These are phyloP conservation scores for Bothrops jararaca DNA, from an alignment of 2,113 vertebrate species.

Conservation along the genomic window DNA sequence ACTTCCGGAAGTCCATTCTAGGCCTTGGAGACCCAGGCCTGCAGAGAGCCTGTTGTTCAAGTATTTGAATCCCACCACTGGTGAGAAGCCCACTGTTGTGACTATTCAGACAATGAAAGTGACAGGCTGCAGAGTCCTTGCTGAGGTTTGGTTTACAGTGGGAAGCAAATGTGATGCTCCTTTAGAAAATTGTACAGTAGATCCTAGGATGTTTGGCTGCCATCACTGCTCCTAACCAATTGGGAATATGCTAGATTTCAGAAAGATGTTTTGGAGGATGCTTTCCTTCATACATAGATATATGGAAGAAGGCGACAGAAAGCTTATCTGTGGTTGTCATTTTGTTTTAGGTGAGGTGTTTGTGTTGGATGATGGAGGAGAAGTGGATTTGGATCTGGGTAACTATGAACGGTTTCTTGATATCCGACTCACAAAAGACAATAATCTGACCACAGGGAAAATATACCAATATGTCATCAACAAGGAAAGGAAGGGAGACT, in stretches of 20 bases:
- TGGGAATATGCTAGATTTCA: not conserved
- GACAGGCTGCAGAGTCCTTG: not conserved
- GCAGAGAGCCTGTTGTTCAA: too few relatives aligned
- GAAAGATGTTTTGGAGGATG: not conserved
- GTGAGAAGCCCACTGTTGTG: not conserved
- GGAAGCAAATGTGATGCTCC: not conserved
- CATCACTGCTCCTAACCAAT: not conserved
- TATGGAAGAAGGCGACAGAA: not conserved
- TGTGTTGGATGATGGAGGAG: slow-evolving; percentile 93
- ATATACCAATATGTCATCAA: slow-evolving; percentile 97
- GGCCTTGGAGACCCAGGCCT: too few relatives aligned
- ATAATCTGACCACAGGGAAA: slow-evolving; percentile 97
- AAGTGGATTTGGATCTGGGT: slow-evolving; percentile 94
- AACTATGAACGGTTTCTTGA: slow-evolving; percentile 97
- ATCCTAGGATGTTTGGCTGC: not conserved
- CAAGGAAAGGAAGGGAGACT: slow-evolving; percentile 94
- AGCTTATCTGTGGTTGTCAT: accelerated
- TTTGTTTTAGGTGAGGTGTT: slow-evolving; percentile 86
- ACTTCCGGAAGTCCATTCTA: too few relatives aligned
- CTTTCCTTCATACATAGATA: not conserved
- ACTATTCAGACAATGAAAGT: not conserved
- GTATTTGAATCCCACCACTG: too few relatives aligned
- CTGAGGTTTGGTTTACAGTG: not conserved
- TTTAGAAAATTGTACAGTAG: not conserved
- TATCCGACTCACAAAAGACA: slow-evolving; percentile 92